Percentiles rank a stretch among this genome's conserved stretches.
Conservation (phyloP, 2,888 invertebrate genomes). For the Andrena trimmerana region DNA sequence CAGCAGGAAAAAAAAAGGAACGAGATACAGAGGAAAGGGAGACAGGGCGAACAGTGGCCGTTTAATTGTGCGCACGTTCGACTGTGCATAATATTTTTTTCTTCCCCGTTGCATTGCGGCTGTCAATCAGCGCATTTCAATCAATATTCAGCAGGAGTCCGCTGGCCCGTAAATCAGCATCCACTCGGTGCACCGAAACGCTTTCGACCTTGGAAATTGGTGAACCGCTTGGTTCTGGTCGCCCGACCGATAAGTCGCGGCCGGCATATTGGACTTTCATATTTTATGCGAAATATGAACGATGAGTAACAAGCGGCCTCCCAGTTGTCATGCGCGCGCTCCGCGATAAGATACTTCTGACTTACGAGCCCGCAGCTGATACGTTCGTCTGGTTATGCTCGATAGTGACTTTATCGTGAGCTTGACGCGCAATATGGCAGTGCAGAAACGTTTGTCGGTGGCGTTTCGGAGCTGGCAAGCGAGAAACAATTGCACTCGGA, state of each 20-base stretch:
- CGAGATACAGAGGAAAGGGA: neutral
- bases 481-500: constrained; percentile 16
- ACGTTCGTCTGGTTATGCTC: neutral
- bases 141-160: constrained; percentile 65
- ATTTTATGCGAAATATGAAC: constrained; percentile 29
- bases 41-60: neutral
- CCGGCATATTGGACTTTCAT: constrained; percentile 12
- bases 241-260: constrained; percentile 49
- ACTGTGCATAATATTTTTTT: constrained; percentile 4
- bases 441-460: constrained; percentile 2
- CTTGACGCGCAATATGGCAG: constrained; percentile 2
- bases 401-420: constrained; percentile 14
- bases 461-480: neutral
- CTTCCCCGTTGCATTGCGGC: neutral
- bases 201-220: constrained; percentile 65
- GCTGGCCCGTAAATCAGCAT: constrained; percentile 64
- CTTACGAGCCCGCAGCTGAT: neutral
- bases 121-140: constrained; percentile 52
- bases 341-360: constrained; percentile 25
- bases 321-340: constrained; percentile 1
- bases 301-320: neutral
- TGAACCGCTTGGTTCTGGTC: constrained; percentile 48
- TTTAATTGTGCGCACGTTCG: constrained; percentile 32
- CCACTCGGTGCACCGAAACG: constrained; percentile 54
- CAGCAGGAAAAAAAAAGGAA: neutral